Evolutionary conservation across 2,113 vertebrate species (phyloP).

Genomic region (Ammodytes marinus): DNA sequence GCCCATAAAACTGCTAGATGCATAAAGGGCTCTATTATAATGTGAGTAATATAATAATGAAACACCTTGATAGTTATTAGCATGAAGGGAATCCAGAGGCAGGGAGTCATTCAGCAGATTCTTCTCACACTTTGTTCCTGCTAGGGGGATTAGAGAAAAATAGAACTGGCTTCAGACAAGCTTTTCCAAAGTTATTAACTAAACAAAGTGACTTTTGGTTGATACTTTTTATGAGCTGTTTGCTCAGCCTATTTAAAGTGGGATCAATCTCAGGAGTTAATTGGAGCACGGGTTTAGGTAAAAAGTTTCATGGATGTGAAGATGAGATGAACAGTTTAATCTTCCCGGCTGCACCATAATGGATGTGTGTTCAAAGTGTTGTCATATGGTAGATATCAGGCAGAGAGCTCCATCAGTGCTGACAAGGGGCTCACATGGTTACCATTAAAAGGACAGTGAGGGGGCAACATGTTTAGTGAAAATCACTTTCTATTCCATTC

Average conservation of each 20-base stretch:
- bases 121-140: constrained; percentile 73
- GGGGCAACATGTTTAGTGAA: no score
- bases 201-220: constrained; percentile 76
- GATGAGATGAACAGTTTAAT: not conserved
- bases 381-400: not conserved
- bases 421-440: no score
- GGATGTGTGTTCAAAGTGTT: not conserved
- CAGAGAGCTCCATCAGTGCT: not conserved
- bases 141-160: constrained; percentile 76
- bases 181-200: constrained; percentile 78
- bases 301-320: constrained; percentile 9
- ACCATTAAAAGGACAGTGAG: no score
- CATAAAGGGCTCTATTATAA: constrained; percentile 26
- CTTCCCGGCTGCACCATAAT: not conserved
- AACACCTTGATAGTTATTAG: constrained; percentile 71
- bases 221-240: constrained; percentile 70
- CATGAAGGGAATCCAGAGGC: constrained; percentile 57
- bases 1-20: constrained; percentile 42
- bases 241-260: constrained; percentile 58
- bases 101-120: constrained; percentile 59
- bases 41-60: constrained; percentile 67
- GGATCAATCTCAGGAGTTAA: constrained; percentile 39
- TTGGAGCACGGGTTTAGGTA: constrained; percentile 25
- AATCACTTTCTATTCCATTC: no score
- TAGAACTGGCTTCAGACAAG: constrained; percentile 60